Base-by-base conservation (phyloP, 2,797 vertebrate species). In the Lepilemur septentrionalis region DNA sequence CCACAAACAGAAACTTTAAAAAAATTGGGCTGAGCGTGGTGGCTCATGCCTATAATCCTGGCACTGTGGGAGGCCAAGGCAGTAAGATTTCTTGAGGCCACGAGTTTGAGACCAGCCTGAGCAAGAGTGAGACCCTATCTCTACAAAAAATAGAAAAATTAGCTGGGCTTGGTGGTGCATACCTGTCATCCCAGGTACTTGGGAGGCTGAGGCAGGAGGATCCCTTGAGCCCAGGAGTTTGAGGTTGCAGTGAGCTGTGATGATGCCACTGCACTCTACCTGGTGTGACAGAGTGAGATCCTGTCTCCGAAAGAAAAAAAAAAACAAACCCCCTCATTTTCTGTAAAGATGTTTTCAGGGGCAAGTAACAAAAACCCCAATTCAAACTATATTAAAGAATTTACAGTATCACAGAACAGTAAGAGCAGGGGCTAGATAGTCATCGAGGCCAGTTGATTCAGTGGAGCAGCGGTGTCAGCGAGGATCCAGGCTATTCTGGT, bases 1-100 rank as follows among this genome's bases (percentile, higher is more conserved):
- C 86, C 48, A 67, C 22, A 94, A 89, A 75, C 38, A 72, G 38
- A 70, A 95, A 88, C 83, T 79, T 91, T 12, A 10, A 35, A 52
- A 76, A 69, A 61, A 18, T 32, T 18, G 63, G 32, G 7, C 32
- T 65, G 32, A 17, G 17, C 14, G 14, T 17, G 15, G 61, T 65
- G 30, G 30, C 7, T n/a, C 63, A n/a, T 8, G 1, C 63, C 14
- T 7, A 32, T 65, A 65, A 65, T n/a, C 63, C 32, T 18, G 7
- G 63, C 32, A 32, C 17, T 17, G 12, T 9, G 15, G 63, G 30
- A n/a, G 15, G 63, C 63, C 32, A n/a, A n/a, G 32, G 63, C 15
- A 18, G 32, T 17, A n/a, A 32, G 32, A n/a, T 65, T 3, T 6
- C 25, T n/a, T 32, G 63, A 65, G 63, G 15, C 32, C 15, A n/a